Evolutionary conservation across 2,888 invertebrate species (phyloP).

Genomic region (Oligia fasciuncula): DNA sequence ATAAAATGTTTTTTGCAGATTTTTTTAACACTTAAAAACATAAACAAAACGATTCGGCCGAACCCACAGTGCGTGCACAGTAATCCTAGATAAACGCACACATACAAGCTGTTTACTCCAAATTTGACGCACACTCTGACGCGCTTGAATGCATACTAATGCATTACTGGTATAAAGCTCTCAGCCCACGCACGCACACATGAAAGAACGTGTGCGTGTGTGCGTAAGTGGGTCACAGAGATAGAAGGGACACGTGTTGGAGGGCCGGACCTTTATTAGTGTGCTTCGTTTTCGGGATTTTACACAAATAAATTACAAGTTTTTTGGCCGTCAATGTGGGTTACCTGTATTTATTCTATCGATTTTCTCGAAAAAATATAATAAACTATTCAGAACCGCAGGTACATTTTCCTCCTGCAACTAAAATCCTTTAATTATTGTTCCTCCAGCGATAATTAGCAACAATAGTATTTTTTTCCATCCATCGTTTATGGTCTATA

Average conservation of each 20-base stretch:
- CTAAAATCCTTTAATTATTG: background rate
- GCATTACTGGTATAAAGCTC: constrained; percentile 66
- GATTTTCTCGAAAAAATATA: background rate
- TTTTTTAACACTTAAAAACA: background rate
- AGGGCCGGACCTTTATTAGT: constrained; percentile 84
- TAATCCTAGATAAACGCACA: constrained; percentile 77
- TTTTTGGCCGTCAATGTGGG: background rate
- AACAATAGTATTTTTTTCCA: background rate
- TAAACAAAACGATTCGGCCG: constrained; percentile 31
- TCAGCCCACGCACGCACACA: constrained; percentile 69
- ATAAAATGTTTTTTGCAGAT: background rate
- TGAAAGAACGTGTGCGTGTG: constrained; percentile 69
- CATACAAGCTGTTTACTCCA: constrained; percentile 75
- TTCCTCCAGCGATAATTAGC: background rate
- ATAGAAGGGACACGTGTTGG: constrained; percentile 88
- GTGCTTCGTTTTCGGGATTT: constrained; percentile 57
- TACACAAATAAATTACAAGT: background rate
- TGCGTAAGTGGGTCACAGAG: constrained; percentile 88
- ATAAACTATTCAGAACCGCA: background rate
- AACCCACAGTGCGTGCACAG: constrained; percentile 57
- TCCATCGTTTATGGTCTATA: background rate
- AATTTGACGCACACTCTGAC: constrained; percentile 72
- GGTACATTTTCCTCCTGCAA: constrained; percentile 1
- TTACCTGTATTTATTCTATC: background rate
- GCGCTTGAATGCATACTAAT: constrained; percentile 74